These are phyloP conservation scores for Spinus pinus DNA, from an alignment of 2,797 vertebrate species.

Conservation along the genomic window DNA sequence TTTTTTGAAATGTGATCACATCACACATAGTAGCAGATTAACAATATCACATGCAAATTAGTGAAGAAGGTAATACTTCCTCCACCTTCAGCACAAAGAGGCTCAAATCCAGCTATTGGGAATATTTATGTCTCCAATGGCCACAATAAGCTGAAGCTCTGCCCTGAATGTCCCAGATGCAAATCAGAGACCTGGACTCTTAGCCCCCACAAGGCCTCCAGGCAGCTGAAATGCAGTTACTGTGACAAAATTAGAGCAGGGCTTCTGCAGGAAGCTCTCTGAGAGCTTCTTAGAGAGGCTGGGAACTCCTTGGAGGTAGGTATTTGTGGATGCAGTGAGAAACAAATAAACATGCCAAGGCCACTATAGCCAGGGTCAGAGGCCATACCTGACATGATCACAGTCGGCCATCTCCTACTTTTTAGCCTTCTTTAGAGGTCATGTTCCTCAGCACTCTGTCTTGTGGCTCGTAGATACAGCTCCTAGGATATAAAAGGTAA, in stretches of 20 bases:
- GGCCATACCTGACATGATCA: background rate
- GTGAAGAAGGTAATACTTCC: background rate
- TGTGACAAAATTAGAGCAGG: background rate
- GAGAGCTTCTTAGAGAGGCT: background rate
- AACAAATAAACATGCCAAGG: background rate
- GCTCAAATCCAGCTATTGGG: background rate
- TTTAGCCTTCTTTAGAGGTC: background rate
- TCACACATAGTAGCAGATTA: background rate
- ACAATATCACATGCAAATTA: background rate
- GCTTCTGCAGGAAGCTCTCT: rapidly evolving
- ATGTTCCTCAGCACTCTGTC: background rate
- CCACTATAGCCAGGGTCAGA: background rate
- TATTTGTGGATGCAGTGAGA: background rate
- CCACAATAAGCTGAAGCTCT: background rate
- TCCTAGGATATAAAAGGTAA: background rate
- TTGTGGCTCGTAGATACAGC: background rate
- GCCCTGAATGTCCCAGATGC: background rate
- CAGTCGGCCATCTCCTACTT: background rate
- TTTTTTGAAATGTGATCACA: background rate
- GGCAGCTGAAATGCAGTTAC: background rate
- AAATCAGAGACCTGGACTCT: background rate
- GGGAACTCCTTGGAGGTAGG: background rate
- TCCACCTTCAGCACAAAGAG: background rate
- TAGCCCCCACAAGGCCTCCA: background rate
- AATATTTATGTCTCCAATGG: background rate